phyloP scores from a whole-genome alignment of 2,113 vertebrate species.

The Ophiodon elongatus region DNA sequence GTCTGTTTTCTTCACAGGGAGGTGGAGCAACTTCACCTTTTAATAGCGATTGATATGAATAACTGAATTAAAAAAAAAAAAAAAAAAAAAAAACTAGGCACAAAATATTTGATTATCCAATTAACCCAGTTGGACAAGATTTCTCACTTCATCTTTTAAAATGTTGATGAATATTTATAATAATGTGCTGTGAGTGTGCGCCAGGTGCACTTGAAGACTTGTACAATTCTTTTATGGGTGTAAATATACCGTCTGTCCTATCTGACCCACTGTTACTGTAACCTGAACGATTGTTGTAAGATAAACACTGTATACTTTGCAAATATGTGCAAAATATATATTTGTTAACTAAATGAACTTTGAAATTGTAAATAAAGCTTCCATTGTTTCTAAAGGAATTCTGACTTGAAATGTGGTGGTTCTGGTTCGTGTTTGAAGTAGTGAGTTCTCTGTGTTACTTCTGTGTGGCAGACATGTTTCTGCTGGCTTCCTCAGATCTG shows the following conservation, averaged over 20 bases:
- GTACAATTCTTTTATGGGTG: conserved; percentile 86
- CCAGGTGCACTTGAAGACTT: conserved; percentile 78
- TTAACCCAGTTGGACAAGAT: conserved; percentile 39
- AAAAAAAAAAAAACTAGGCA: conserved; percentile 45
- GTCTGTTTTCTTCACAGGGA: background rate
- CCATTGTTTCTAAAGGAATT: conserved; percentile 85
- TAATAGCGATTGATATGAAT: conserved; percentile 13
- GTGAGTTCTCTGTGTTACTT: background rate
- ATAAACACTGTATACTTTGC: conserved; percentile 88
- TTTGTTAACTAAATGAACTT: conserved; percentile 95
- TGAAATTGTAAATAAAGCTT: conserved; percentile 97
- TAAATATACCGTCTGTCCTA: conserved; percentile 83
- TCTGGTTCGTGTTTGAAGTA: background rate
- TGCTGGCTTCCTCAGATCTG: background rate
- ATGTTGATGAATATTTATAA: conserved; percentile 82
- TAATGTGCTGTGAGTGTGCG: conserved; percentile 67
- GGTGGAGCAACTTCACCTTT: conserved; percentile 13
- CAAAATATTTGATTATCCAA: conserved; percentile 70
- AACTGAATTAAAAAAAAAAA: conserved; percentile 29
- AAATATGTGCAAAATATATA: conserved; percentile 91
- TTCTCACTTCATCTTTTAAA: conserved; percentile 53
- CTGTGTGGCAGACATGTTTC: background rate
- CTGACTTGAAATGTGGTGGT: conserved; percentile 1
- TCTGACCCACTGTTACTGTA: conserved; percentile 65
- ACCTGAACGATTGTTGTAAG: conserved; percentile 78